Conservation (phyloP, 2,113 vertebrate genomes). For the Terrapene triunguis region DNA sequence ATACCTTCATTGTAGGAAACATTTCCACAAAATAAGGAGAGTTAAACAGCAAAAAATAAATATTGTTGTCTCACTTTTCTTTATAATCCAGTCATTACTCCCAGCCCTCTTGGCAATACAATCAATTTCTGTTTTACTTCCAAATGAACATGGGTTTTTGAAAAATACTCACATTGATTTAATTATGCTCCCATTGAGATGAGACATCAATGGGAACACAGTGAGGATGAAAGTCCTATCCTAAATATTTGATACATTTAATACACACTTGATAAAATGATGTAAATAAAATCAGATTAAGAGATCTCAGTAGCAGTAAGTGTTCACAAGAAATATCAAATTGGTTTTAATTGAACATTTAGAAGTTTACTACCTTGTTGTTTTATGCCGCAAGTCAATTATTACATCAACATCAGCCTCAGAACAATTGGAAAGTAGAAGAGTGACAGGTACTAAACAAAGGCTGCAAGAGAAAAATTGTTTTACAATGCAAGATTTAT, state of each 20-base stretch:
- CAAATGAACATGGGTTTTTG: not conserved
- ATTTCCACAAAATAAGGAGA: not conserved
- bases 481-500: not conserved
- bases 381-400: slow-evolving; percentile 93
- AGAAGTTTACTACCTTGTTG: slow-evolving; percentile 83
- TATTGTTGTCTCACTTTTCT: not conserved
- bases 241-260: not conserved
- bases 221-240: not conserved
- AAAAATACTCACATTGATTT: not conserved
- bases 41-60: not conserved
- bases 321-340: not conserved
- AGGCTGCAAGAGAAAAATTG: slow-evolving; percentile 79
- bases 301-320: not conserved
- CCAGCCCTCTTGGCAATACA: not conserved
- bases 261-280: not conserved
- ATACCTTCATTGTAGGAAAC: not conserved
- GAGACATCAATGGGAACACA: not conserved
- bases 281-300: not conserved
- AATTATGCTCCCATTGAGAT: not conserved
- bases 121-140: not conserved
- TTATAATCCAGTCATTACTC: not conserved
- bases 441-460: slow-evolving; percentile 93
- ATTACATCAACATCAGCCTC: slow-evolving; percentile 91
- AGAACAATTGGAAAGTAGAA: slow-evolving; percentile 94
- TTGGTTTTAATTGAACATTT: not conserved